Evolutionary conservation across 2,888 invertebrate species (phyloP).

Genomic region (Heteropelma amictum): DNA sequence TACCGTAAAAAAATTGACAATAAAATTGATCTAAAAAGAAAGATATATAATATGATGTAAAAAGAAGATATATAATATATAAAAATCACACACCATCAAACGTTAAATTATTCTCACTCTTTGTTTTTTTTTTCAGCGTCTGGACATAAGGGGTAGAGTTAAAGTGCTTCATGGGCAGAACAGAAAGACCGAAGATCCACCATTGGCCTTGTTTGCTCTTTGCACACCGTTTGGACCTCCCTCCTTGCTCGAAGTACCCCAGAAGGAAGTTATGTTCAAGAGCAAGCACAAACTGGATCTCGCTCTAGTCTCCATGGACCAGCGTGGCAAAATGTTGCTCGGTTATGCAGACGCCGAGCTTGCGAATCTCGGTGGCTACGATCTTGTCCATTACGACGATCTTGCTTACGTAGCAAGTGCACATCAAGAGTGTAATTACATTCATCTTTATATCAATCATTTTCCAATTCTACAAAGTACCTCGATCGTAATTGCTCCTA

Average conservation of each 20-base stretch:
- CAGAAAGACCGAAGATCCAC: constrained; percentile 95
- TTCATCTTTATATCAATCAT: neutral
- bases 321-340: constrained; percentile 95
- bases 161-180: constrained; percentile 98
- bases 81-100: no score
- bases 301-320: constrained; percentile 97
- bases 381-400: constrained; percentile 98
- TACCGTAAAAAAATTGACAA: no score
- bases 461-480: neutral
- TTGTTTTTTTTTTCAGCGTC: constrained; percentile 83
- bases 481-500: no score
- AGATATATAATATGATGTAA: no score
- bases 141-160: constrained; percentile 98
- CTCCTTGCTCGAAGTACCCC: constrained; percentile 96
- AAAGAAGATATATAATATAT: no score
- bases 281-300: constrained; percentile 99
- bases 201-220: constrained; percentile 96
- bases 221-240: constrained; percentile 99
- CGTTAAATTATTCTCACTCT: neutral
- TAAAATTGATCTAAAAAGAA: no score
- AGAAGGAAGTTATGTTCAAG: constrained; percentile 99
- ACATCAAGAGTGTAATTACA: constrained; percentile 97
- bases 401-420: constrained; percentile 98
- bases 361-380: constrained; percentile 96
- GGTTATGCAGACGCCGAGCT: constrained; percentile 96